Evolutionary conservation across 2,113 vertebrate species (phyloP).

Genomic region (Semicossyphus pulcher): DNA sequence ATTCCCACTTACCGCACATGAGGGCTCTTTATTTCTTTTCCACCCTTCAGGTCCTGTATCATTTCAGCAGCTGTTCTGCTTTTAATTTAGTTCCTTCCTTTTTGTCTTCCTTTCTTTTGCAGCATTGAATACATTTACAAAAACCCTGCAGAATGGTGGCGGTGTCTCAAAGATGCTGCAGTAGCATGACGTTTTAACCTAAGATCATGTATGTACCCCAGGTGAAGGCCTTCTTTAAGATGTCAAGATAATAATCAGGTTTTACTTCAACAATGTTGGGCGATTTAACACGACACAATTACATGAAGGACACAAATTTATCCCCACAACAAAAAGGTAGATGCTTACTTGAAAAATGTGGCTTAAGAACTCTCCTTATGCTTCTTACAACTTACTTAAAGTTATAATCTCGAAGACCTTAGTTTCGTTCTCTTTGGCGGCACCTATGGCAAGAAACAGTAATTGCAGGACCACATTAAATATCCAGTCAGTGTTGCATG

Average conservation of each 20-base stretch:
- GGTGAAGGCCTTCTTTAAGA: background rate
- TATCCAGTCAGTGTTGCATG: too few species aligned
- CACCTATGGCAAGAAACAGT: too few species aligned
- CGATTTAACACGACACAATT: too few species aligned
- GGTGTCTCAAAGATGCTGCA: background rate
- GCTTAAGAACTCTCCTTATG: too few species aligned
- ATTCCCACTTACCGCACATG: constrained; percentile 1
- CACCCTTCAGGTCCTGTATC: background rate
- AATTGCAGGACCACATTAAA: too few species aligned
- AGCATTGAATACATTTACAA: background rate
- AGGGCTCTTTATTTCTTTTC: constrained; percentile 1
- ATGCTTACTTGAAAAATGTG: too few species aligned
- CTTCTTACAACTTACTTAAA: too few species aligned
- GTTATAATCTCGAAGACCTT: too few species aligned
- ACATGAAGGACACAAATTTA: background rate
- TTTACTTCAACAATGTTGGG: too few species aligned
- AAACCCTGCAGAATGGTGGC: background rate
- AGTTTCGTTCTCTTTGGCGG: too few species aligned
- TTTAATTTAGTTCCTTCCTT: background rate
- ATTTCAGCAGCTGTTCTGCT: background rate
- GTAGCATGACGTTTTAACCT: background rate
- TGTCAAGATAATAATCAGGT: too few species aligned
- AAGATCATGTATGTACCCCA: background rate
- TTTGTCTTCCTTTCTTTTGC: background rate
- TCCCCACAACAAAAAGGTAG: background rate